Evolutionary conservation across 2,888 invertebrate species (phyloP).

Genomic region (Lissonota sp.): DNA sequence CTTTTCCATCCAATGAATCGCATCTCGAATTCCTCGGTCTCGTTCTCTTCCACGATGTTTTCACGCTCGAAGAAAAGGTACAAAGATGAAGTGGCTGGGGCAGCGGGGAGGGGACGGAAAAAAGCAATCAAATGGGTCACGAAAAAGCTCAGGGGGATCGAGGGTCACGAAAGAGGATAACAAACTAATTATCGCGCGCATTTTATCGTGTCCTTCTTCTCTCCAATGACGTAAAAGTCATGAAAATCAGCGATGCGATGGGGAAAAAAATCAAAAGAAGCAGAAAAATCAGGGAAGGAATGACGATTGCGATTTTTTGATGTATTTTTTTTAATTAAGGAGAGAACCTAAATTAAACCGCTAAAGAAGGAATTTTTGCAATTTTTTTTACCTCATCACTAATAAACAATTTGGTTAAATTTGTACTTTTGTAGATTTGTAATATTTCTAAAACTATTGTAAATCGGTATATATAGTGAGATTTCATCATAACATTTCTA

Average conservation of each 20-base stretch:
- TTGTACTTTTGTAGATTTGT: too few relatives aligned
- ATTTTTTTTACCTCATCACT: too few relatives aligned
- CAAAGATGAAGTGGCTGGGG: neutral
- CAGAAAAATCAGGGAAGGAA: neutral
- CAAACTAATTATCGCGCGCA: constrained; percentile 49
- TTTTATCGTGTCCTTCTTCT: constrained; percentile 8
- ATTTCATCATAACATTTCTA: too few relatives aligned
- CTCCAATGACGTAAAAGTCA: constrained; percentile 15
- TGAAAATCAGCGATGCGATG: neutral
- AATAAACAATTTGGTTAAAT: too few relatives aligned
- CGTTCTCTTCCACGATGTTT: constrained; percentile 26
- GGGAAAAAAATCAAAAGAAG: too few relatives aligned
- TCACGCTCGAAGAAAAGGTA: constrained; percentile 2
- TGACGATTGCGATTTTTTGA: neutral
- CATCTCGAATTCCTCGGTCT: constrained; percentile 6
- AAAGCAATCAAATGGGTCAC: constrained; percentile 28
- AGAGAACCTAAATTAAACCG: too few relatives aligned
- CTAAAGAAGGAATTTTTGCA: too few relatives aligned
- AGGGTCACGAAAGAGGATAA: constrained; percentile 34
- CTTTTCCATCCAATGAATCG: constrained; percentile 25
- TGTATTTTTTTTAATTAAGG: neutral
- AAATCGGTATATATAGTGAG: too few relatives aligned
- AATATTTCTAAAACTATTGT: too few relatives aligned
- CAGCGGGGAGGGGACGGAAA: neutral
- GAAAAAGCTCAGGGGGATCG: constrained; percentile 16